Percentiles rank a stretch among this genome's conserved stretches.
Conservation (phyloP, 2,888 invertebrate genomes). For the Microctonus hyperodae region DNA sequence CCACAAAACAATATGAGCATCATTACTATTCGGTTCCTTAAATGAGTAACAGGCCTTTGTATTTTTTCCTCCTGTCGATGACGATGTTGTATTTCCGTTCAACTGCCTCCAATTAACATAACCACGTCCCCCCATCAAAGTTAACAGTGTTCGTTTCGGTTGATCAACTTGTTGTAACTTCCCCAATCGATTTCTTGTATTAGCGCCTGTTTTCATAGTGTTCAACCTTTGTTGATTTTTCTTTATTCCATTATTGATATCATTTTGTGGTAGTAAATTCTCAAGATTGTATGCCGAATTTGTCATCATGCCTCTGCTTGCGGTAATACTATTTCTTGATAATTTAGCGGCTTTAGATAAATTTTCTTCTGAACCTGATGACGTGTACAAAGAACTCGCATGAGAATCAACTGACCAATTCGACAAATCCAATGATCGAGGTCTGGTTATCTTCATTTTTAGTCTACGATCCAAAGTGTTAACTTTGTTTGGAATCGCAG, state of each 20-base stretch:
- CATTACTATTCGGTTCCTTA: constrained; percentile 78
- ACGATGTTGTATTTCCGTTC: constrained; percentile 30
- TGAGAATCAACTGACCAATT: constrained; percentile 90
- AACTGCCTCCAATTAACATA: constrained; percentile 87
- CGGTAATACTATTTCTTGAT: constrained; percentile 79
- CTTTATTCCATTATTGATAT: background rate
- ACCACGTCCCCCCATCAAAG: constrained; percentile 87
- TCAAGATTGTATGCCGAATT: constrained; percentile 24
- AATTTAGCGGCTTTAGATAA: constrained; percentile 73
- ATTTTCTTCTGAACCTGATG: constrained; percentile 87
- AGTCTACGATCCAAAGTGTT: constrained; percentile 82
- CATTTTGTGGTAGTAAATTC: constrained; percentile 2
- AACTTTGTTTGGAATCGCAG: constrained; percentile 83
- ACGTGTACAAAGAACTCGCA: constrained; percentile 81
- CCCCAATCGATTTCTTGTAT: constrained; percentile 57
- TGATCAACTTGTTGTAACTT: constrained; percentile 63
- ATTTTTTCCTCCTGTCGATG: constrained; percentile 49
- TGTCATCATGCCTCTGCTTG: constrained; percentile 67
- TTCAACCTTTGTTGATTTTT: background rate
- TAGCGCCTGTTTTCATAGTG: background rate
- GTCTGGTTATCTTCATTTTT: constrained; percentile 83
- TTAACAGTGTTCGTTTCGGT: constrained; percentile 78
- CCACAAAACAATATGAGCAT: constrained; percentile 91
- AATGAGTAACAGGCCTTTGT: constrained; percentile 57
- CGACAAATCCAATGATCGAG: constrained; percentile 81